Evolutionary conservation across 2,113 vertebrate species (phyloP), one percentile per base, ranked within the genome.

Genomic region (Embiotoca jacksoni): DNA sequence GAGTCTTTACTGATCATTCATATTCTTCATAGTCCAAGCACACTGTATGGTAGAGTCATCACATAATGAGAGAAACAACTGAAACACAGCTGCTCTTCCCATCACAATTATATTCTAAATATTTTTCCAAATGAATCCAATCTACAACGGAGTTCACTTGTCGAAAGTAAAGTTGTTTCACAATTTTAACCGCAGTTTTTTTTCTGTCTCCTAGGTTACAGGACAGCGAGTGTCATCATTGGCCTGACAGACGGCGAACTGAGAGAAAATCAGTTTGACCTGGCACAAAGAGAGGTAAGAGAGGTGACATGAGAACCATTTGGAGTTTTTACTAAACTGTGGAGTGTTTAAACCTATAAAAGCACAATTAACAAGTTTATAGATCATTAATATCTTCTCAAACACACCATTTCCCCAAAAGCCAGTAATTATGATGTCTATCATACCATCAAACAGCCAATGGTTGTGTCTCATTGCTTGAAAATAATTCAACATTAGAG

Each of bases 151-250:
- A 50, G 55, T 44, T 44, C 5, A 47, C 2, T 32, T 7, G 36
- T 46, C 10, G 6, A 37, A 1, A 30, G 1, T 2, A 10, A 23
- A 31, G 36, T 44, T 14, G 31, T 72, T 72, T 7, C 72, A 32
- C n/a, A n/a, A 2, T 69, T 75, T 47, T 16, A 72, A 56, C 56
- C 31, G 8, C 6, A 16, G 6, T 53, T 0, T 44, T 47, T 16
- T 32, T 75, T 32, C 57, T 76, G 55, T 30, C 8, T 59, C 35
- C 46, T 89, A 99, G 98, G 96, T 79, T 98, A 96, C 92, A 95
- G 97, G 74, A 97, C 96, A 23, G 98, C 98, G 10, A 99, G 98
- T 6, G 98, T 99, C 81, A 99, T 99, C 93, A 99, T 99, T 14
- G 98, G 96, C 0, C 64, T 99, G 92, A 99, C 98, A 0, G 98